Conservation (phyloP, 1,140 invertebrate species). For the Drosophila ficusphila region DNA sequence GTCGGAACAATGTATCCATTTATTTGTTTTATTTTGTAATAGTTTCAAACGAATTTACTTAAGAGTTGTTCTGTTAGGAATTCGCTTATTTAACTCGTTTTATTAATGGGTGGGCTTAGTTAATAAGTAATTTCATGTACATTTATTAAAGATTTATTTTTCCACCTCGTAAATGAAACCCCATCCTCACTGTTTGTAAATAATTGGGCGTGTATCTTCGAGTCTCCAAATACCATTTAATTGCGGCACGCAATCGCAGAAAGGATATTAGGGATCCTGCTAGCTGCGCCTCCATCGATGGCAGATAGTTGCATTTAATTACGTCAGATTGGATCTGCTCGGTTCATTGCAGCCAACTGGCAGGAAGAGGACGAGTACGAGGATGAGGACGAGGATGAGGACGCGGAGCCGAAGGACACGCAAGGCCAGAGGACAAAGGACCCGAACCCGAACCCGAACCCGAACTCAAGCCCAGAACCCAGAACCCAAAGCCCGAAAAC, state of each 20-base stretch:
- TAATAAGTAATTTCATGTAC: too few species aligned
- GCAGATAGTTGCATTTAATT: constrained; percentile 70
- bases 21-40: too few species aligned
- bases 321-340: constrained; percentile 53
- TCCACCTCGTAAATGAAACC: too few species aligned
- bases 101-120: too few species aligned
- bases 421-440: constrained; percentile 31
- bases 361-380: constrained; percentile 26
- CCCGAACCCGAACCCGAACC: not conserved
- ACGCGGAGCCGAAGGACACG: constrained; percentile 23
- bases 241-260: constrained; percentile 41
- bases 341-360: constrained; percentile 63
- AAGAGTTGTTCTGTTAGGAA: too few species aligned
- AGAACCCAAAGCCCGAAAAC: too few species aligned
- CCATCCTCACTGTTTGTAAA: constrained; percentile 24
- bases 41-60: too few species aligned
- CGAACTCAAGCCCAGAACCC: too few species aligned
- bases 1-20: too few species aligned
- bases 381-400: too few species aligned
- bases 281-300: constrained; percentile 47
- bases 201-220: constrained; percentile 41
- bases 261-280: constrained; percentile 42
- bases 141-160: too few species aligned
- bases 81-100: too few species aligned
- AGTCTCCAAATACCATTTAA: constrained; percentile 54